Percentiles rank a stretch among this genome's conserved stretches.
These are phyloP conservation scores for Tipula vernalis DNA, from an alignment of 2,888 invertebrate genomes.

Conservation along the genomic window DNA sequence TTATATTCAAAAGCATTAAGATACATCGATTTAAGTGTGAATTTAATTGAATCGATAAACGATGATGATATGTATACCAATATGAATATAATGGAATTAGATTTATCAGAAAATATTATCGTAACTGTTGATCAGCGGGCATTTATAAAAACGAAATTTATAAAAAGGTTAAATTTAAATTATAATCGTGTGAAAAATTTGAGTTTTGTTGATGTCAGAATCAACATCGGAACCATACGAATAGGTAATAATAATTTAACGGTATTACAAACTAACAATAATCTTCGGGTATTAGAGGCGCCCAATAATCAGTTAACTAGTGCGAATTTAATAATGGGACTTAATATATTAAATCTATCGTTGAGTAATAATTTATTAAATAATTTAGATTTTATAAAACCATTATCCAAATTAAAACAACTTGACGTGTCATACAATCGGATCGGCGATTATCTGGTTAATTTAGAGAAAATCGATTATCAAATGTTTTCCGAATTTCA, in stretches of 20 bases:
- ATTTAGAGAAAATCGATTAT: not conserved
- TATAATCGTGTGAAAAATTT: not conserved
- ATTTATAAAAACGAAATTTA: not conserved
- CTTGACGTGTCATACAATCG: not conserved
- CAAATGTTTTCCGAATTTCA: not conserved
- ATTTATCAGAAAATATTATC: not conserved
- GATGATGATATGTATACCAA: not conserved
- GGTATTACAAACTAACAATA: not conserved
- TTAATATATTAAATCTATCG: not conserved
- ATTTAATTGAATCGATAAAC: not conserved
- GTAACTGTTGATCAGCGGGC: not conserved
- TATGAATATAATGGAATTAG: not conserved
- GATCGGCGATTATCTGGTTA: not conserved
- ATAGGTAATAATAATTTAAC: not conserved
- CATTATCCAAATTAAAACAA: not conserved
- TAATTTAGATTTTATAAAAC: not conserved
- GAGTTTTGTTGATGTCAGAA: not conserved
- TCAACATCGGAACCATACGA: not conserved
- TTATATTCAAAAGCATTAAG: not conserved
- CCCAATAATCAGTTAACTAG: not conserved
- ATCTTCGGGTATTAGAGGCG: not conserved
- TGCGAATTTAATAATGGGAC: not conserved
- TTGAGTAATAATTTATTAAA: not conserved
- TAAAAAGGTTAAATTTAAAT: not conserved
- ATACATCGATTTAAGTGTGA: constrained; percentile 6